Evolutionary conservation across 2,113 vertebrate genomes (phyloP).

Genomic region (Hypomesus transpacificus): DNA sequence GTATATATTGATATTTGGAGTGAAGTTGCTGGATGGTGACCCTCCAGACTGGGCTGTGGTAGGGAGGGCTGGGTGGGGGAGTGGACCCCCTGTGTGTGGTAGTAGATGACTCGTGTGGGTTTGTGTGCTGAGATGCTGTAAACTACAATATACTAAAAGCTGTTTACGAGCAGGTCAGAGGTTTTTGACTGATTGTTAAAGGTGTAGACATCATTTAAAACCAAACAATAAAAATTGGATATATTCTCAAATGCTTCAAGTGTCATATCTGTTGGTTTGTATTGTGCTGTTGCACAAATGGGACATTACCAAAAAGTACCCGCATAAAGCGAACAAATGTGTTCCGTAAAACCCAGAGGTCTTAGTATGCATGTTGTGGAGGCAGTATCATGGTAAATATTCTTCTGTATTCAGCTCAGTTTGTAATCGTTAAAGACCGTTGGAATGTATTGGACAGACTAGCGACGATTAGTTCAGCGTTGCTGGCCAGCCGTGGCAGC

Average conservation of each 20-base stretch:
- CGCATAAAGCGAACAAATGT: no score
- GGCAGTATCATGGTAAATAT: neutral
- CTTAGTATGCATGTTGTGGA: neutral
- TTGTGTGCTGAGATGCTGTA: conserved; percentile 27
- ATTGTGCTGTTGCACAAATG: no score
- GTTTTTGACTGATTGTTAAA: conserved; percentile 51
- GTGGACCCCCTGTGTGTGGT: conserved; percentile 33
- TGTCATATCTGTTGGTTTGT: no score
- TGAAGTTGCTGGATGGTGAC: conserved; percentile 39
- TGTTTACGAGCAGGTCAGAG: conserved; percentile 38
- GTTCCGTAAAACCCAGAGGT: neutral
- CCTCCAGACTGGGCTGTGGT: neutral
- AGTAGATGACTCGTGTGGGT: conserved; percentile 32
- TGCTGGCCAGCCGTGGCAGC: neutral
- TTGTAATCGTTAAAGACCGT: conserved; percentile 28
- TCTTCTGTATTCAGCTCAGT: neutral
- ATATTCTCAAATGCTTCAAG: conserved; percentile 37
- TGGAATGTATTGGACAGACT: neutral
- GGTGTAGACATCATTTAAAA: conserved; percentile 57
- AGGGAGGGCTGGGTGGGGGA: neutral
- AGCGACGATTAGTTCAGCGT: conserved; percentile 5
- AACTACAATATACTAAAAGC: conserved; percentile 2
- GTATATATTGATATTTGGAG: conserved; percentile 20
- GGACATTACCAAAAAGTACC: no score
- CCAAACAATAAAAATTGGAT: conserved; percentile 61